phyloP scores from a whole-genome alignment of 2,113 vertebrate species.

The Trematocara stigmaticum region DNA sequence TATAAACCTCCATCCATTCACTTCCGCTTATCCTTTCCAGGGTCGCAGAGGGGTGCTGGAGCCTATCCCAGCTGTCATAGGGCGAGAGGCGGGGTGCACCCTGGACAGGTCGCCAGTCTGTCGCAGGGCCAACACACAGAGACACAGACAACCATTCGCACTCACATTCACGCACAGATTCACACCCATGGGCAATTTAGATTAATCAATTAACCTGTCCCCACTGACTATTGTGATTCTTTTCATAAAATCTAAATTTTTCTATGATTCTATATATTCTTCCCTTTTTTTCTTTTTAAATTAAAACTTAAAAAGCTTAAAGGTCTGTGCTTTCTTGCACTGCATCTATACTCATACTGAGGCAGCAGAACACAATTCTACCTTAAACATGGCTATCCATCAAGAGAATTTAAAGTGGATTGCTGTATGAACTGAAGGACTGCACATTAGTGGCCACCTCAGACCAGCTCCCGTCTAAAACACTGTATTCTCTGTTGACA shows the following conservation, averaged over 20 bases:
- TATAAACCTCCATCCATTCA: background rate
- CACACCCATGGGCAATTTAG: background rate
- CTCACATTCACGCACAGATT: background rate
- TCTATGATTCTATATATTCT: background rate
- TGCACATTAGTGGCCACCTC: background rate
- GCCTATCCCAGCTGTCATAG: background rate
- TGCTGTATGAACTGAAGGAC: background rate
- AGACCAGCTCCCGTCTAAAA: background rate
- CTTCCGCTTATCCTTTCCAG: background rate
- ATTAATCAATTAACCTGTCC: background rate
- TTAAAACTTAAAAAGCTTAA: background rate
- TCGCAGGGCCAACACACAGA: background rate
- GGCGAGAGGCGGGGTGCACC: background rate
- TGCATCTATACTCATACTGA: background rate
- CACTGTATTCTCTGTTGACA: background rate
- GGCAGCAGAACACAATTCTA: background rate
- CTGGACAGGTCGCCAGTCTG: background rate
- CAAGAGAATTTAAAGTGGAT: background rate
- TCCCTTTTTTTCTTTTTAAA: background rate
- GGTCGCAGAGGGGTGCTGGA: background rate
- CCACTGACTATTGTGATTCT: rapidly evolving
- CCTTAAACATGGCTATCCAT: background rate
- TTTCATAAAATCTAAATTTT: background rate
- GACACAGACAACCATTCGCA: background rate
- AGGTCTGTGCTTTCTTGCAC: background rate